Percentiles rank a stretch among this genome's conserved stretches.
Evolutionary conservation across 2,113 vertebrate species (phyloP).

Genomic region (Scortum barcoo): DNA sequence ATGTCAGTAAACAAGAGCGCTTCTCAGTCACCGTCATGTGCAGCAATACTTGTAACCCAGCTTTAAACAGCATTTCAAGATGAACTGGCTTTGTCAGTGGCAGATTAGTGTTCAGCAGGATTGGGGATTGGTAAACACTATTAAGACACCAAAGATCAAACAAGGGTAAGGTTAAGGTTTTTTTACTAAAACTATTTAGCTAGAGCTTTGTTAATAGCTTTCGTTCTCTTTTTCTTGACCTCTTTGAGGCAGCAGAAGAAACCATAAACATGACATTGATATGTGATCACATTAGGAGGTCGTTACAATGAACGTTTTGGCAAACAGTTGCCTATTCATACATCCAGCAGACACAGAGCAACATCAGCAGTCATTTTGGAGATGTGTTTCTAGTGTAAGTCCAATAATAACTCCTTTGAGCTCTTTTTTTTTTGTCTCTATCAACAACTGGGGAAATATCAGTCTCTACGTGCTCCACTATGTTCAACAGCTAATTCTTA

Average conservation of each 20-base stretch:
- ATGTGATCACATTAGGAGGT: neutral
- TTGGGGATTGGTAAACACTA: neutral
- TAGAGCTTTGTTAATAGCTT: neutral
- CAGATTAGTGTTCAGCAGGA: neutral
- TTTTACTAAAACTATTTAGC: neutral
- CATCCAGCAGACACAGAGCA: too few relatives aligned
- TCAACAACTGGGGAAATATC: neutral
- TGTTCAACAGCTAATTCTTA: neutral
- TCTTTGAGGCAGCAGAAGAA: neutral
- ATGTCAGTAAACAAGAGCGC: conserved; percentile 6
- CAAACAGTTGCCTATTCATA: neutral
- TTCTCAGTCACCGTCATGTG: conserved; percentile 3
- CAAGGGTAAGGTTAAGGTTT: neutral
- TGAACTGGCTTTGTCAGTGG: neutral
- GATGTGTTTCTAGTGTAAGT: neutral
- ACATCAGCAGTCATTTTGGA: neutral
- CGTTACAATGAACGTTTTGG: neutral
- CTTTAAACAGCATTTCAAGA: neutral
- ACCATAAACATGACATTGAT: neutral
- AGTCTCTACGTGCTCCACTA: neutral
- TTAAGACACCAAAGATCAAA: neutral
- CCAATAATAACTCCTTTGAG: neutral
- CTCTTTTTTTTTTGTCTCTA: neutral
- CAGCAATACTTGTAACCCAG: conserved; percentile 6
- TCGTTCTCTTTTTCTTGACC: neutral